Percentiles rank a stretch among this genome's conserved stretches.
These are phyloP conservation scores for Archips xylosteana DNA, from an alignment of 2,888 invertebrate species.

Conservation along the genomic window DNA sequence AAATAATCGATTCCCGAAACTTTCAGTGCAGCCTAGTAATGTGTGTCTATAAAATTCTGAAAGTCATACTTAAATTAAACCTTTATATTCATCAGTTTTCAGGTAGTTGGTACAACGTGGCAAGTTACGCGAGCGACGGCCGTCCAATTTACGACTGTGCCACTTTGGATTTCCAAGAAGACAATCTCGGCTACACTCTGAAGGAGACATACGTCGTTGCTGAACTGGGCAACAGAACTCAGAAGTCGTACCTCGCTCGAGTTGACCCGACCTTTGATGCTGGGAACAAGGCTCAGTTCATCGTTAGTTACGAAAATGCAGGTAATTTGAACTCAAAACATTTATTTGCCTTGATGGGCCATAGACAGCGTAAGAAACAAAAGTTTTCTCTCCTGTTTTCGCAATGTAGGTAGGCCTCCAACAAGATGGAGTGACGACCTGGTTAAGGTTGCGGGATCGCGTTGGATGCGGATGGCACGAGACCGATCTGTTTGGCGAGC, in stretches of 20 bases:
- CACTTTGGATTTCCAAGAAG: constrained; percentile 74
- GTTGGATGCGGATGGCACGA: not conserved
- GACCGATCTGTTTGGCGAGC: too few species aligned
- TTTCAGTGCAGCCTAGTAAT: too few species aligned
- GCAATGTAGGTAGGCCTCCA: too few species aligned
- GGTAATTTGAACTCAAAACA: constrained; percentile 53
- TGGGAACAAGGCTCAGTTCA: constrained; percentile 72
- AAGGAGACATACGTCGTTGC: constrained; percentile 71
- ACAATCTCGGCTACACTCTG: constrained; percentile 74
- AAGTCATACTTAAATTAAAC: not conserved
- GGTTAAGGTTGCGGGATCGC: too few species aligned
- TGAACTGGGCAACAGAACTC: constrained; percentile 70
- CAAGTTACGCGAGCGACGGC: constrained; percentile 75
- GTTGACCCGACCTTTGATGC: constrained; percentile 80
- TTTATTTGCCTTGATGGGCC: too few species aligned
- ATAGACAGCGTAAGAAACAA: too few species aligned
- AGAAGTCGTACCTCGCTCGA: constrained; percentile 76
- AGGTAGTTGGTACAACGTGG: constrained; percentile 78
- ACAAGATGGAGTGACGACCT: too few species aligned
- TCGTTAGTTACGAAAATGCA: constrained; percentile 75
- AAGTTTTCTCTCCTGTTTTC: not conserved
- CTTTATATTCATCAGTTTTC: constrained; percentile 66
- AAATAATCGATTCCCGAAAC: too few species aligned
- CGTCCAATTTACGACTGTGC: constrained; percentile 73
- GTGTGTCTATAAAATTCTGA: too few species aligned